A percentile compares a stretch with the other conserved stretches of the same genome.
These are phyloP conservation scores for Babyrousa celebensis DNA, from an alignment of 2,797 vertebrate genomes.

Conservation along the genomic window DNA sequence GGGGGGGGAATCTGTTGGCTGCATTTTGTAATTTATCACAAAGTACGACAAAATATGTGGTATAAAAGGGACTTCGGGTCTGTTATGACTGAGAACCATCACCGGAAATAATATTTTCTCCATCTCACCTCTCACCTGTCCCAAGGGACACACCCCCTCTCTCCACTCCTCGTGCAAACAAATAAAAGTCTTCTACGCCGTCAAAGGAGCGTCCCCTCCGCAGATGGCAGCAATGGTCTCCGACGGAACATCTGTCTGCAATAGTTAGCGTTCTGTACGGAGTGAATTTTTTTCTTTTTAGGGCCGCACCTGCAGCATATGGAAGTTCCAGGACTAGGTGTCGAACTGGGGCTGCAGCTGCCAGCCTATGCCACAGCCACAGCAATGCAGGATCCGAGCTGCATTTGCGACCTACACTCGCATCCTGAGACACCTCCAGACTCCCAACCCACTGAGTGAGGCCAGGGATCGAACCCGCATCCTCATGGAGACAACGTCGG, in stretches of 20 bases:
- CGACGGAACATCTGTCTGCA: background rate
- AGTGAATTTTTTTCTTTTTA: background rate
- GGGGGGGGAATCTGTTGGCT: too few species aligned
- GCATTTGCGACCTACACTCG: too few species aligned
- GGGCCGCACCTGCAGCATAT: too few species aligned
- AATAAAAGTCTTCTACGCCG: background rate
- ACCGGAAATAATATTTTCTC: background rate
- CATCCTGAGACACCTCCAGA: too few species aligned
- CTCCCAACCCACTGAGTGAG: too few species aligned
- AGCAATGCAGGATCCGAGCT: too few species aligned
- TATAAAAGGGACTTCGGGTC: background rate
- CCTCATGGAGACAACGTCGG: too few species aligned
- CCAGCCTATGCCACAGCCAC: too few species aligned
- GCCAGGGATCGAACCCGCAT: too few species aligned
- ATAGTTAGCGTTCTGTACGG: rapidly evolving
- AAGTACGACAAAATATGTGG: background rate
- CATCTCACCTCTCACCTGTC: background rate
- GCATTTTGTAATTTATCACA: background rate
- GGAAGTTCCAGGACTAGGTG: too few species aligned
- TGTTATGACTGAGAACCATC: background rate
- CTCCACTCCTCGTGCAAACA: background rate
- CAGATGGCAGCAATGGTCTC: background rate
- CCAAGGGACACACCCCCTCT: background rate
- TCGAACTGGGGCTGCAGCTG: too few species aligned
- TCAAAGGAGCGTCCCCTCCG: background rate